These are phyloP conservation scores for Clavelina lepadiformis DNA, from an alignment of 23 tunicate species.

Conservation along the genomic window DNA sequence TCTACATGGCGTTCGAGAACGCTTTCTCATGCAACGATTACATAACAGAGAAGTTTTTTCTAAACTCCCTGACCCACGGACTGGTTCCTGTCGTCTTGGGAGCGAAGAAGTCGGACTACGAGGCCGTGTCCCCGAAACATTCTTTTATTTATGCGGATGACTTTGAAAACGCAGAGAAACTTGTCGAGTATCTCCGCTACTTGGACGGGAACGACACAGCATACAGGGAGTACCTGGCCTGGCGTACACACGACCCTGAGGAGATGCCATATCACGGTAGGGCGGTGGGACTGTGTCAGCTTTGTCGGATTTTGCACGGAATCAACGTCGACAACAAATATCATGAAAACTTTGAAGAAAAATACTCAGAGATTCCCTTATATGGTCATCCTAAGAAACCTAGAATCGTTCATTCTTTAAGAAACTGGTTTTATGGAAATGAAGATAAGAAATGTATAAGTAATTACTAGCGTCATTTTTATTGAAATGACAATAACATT, in stretches of 20 bases:
- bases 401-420: too few species aligned
- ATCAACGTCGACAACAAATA: slow-evolving; percentile 28
- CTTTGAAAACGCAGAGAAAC: slow-evolving; percentile 10
- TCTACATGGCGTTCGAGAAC: slow-evolving; percentile 71
- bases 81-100: slow-evolving; percentile 60
- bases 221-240: slow-evolving; percentile 33
- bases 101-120: slow-evolving; percentile 17
- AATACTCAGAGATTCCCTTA: too few species aligned
- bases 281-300: slow-evolving; percentile 11
- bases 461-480: too few species aligned
- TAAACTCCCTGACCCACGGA: slow-evolving; percentile 5
- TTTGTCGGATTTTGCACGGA: slow-evolving; percentile 34
- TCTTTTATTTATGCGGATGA: slow-evolving; percentile 36
- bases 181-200: slow-evolving; percentile 26
- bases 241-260: too few species aligned
- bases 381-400: too few species aligned
- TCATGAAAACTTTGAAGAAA: neutral
- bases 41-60: slow-evolving; percentile 49
- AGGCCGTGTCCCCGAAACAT: slow-evolving; percentile 10
- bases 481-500: too few species aligned
- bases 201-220: slow-evolving; percentile 46
- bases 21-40: slow-evolving; percentile 40
- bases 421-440: too few species aligned
- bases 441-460: too few species aligned
- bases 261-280: slow-evolving; percentile 3